Percentiles rank a stretch among this genome's conserved stretches.
phyloP scores from a whole-genome alignment of 2,797 vertebrate genomes.

The Platyrinchus mystaceus region DNA sequence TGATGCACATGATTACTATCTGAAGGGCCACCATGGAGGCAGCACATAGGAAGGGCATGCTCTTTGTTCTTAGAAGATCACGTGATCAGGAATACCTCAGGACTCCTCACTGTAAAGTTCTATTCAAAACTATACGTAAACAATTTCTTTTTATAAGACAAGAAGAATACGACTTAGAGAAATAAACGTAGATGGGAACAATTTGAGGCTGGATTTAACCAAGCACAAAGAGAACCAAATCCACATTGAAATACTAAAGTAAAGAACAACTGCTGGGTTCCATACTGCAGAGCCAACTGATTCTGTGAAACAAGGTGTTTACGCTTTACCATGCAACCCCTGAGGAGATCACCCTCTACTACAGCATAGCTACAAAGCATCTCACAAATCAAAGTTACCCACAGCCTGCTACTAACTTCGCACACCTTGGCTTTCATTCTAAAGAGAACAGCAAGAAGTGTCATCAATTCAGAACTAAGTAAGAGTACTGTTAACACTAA shows the following conservation, averaged over 20 bases:
- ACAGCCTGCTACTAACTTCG: neutral
- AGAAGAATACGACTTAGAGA: neutral
- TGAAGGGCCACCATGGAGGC: neutral
- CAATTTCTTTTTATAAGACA: neutral
- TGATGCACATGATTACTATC: neutral
- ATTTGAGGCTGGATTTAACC: neutral
- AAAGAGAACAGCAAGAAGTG: neutral
- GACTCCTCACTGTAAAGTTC: neutral
- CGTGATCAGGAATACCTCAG: neutral
- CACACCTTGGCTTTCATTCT: neutral
- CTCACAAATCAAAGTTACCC: neutral
- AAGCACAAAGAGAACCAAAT: neutral
- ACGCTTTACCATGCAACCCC: neutral
- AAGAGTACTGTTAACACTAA: neutral
- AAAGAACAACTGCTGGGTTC: neutral
- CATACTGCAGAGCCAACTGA: neutral
- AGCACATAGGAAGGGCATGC: accelerated
- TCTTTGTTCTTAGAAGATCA: neutral
- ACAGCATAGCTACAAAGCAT: neutral
- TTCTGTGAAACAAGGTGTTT: neutral
- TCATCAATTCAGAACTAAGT: neutral
- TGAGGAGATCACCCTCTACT: neutral
- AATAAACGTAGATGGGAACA: neutral
- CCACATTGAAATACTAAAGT: neutral
- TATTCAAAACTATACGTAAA: neutral